Percentiles rank a stretch among this genome's conserved stretches.
Conservation (phyloP, 2,113 vertebrate genomes). For the Capreolus pygargus region DNA sequence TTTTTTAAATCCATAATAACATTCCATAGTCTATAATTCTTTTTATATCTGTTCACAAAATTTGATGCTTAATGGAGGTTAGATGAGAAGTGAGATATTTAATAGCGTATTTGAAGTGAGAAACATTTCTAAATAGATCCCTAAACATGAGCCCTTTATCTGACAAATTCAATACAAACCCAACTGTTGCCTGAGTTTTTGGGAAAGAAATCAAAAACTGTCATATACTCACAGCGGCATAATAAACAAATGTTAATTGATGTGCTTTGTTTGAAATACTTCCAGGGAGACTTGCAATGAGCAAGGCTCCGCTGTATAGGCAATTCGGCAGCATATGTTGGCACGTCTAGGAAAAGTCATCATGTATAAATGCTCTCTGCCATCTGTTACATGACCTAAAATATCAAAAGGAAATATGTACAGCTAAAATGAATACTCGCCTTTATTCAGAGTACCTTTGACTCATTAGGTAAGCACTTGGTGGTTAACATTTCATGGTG, state of each 20-base stretch:
- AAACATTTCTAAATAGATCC: constrained; percentile 51
- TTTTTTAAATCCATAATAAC: background rate
- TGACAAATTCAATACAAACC: constrained; percentile 55
- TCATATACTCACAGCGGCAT: constrained; percentile 46
- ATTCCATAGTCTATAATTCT: background rate
- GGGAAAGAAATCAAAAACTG: constrained; percentile 72
- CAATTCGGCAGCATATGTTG: constrained; percentile 80
- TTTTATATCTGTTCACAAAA: constrained; percentile 16
- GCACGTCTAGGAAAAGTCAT: constrained; percentile 76
- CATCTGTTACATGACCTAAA: constrained; percentile 80
- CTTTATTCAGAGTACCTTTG: constrained; percentile 60
- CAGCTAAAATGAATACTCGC: background rate
- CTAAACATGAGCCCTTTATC: constrained; percentile 43
- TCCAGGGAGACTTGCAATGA: constrained; percentile 78
- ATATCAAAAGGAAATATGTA: constrained; percentile 60
- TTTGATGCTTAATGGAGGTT: constrained; percentile 2
- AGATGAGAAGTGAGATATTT: constrained; percentile 1
- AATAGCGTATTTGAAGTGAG: constrained; percentile 63
- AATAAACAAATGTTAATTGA: constrained; percentile 82
- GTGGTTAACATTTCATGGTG: background rate
- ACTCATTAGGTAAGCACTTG: constrained; percentile 6
- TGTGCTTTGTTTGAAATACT: constrained; percentile 77
- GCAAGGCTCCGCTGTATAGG: constrained; percentile 73
- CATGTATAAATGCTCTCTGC: constrained; percentile 75
- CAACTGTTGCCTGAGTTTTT: constrained; percentile 62